A percentile compares a stretch with the other conserved stretches of the same genome.
Evolutionary conservation across 1,140 invertebrate species (phyloP).

Genomic region (Pogonognathellus flavescens): DNA sequence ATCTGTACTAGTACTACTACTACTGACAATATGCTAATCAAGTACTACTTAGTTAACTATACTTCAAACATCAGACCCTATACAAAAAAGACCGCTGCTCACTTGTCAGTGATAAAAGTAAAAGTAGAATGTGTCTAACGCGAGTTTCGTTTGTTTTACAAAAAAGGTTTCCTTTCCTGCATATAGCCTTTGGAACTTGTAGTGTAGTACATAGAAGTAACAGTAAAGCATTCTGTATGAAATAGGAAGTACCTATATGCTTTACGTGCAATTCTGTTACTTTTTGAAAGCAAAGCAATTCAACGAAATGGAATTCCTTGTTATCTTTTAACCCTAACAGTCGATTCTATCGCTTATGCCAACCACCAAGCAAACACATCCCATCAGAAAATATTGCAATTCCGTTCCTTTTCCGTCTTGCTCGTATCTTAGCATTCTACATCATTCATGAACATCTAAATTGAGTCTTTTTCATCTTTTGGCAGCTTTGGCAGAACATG

Average conservation of each 20-base stretch:
- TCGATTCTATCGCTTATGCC: background rate
- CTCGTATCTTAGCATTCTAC: background rate
- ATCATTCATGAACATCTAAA: background rate
- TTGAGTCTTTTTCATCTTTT: background rate
- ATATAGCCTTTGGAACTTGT: too few species aligned
- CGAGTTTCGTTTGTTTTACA: too few species aligned
- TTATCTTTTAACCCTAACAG: background rate
- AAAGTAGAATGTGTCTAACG: background rate
- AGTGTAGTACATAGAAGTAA: too few species aligned
- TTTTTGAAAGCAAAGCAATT: background rate
- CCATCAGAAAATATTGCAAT: background rate
- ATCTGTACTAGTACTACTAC: too few species aligned
- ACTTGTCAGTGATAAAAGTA: background rate
- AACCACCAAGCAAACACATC: background rate
- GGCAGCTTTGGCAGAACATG: background rate
- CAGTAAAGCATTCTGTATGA: background rate
- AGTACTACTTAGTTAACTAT: too few species aligned
- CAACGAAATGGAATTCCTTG: constrained; percentile 9
- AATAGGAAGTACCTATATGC: background rate
- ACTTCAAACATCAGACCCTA: too few species aligned
- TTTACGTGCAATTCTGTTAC: background rate
- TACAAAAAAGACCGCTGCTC: too few species aligned
- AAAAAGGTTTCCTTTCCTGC: too few species aligned
- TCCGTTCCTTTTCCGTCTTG: background rate
- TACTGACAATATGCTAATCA: too few species aligned